These are phyloP conservation scores for Chrysotoxum bicinctum DNA, from an alignment of 2,888 invertebrate genomes.

Conservation along the genomic window DNA sequence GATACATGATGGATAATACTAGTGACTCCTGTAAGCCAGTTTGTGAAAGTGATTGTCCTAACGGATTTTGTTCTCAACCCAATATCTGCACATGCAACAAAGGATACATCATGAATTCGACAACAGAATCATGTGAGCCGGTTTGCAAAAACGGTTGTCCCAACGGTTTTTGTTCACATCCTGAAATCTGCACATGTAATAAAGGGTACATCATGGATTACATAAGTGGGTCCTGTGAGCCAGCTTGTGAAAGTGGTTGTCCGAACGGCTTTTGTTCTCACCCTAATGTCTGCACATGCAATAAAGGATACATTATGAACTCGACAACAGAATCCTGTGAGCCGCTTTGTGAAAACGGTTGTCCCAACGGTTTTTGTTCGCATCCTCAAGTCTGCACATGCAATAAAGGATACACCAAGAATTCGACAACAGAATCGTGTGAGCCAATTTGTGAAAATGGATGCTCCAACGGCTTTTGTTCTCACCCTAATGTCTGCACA, in stretches of 20 bases:
- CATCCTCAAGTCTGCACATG: constrained; percentile 75
- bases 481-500: constrained; percentile 74
- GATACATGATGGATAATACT: constrained; percentile 63
- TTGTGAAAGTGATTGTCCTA: constrained; percentile 69
- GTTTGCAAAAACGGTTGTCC: constrained; percentile 21
- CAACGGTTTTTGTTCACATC: constrained; percentile 4
- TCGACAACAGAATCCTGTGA: constrained; percentile 73
- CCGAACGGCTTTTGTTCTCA: constrained; percentile 80
- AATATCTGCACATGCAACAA: constrained; percentile 63
- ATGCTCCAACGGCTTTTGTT: constrained; percentile 79
- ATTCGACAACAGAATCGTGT: constrained; percentile 77
- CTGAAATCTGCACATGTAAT: neutral
- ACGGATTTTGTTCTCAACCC: constrained; percentile 57
- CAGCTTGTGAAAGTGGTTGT: constrained; percentile 76
- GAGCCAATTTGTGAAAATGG: constrained; percentile 72
- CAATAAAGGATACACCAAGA: constrained; percentile 79
- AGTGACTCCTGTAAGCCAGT: constrained; percentile 68
- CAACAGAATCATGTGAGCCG: neutral
- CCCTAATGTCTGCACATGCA: constrained; percentile 20
- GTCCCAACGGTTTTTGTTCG: constrained; percentile 78
- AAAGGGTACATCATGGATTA: constrained; percentile 77
- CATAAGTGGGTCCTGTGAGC: constrained; percentile 74
- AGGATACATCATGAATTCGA: constrained; percentile 33
- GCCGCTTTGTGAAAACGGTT: constrained; percentile 77
- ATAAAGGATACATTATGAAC: constrained; percentile 12